These are phyloP conservation scores for Caretta caretta DNA, from an alignment of 2,113 vertebrate genomes.

Conservation along the genomic window DNA sequence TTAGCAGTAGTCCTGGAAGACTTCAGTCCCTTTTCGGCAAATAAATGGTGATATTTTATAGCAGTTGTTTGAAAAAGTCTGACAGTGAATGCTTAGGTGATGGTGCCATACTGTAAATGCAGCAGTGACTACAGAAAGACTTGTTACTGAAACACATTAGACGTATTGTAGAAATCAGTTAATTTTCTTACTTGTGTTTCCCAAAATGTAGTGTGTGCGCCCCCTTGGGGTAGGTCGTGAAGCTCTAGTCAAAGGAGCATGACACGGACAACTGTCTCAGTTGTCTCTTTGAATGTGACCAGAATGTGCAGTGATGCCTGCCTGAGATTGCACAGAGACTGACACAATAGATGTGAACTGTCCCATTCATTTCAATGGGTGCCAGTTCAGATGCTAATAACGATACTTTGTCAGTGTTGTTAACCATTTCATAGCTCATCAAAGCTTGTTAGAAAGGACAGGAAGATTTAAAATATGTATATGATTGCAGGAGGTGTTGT, in stretches of 20 bases:
- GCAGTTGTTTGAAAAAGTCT: neutral
- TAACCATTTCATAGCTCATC: neutral
- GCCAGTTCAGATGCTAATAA: neutral
- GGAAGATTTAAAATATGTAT: neutral
- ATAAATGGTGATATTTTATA: conserved; percentile 6
- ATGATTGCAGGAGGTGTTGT: neutral
- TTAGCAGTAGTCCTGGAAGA: conserved; percentile 29
- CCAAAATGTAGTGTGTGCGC: neutral
- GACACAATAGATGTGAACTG: neutral
- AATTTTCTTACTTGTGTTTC: neutral
- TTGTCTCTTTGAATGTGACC: neutral
- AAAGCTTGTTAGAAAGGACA: neutral
- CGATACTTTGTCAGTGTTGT: neutral
- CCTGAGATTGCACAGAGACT: neutral
- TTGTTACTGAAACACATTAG: conserved; percentile 1
- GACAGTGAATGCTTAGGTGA: conserved; percentile 8
- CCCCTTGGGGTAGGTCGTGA: neutral
- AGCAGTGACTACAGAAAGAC: neutral
- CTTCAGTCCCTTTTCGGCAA: conserved; percentile 36
- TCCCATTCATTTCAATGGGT: neutral
- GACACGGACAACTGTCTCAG: neutral
- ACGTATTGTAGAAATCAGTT: neutral
- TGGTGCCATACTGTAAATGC: neutral
- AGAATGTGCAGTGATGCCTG: neutral
- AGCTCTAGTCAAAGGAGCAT: conserved; percentile 11